Evolutionary conservation across 2,888 invertebrate genomes (phyloP).

Genomic region (Athalia rosae): DNA sequence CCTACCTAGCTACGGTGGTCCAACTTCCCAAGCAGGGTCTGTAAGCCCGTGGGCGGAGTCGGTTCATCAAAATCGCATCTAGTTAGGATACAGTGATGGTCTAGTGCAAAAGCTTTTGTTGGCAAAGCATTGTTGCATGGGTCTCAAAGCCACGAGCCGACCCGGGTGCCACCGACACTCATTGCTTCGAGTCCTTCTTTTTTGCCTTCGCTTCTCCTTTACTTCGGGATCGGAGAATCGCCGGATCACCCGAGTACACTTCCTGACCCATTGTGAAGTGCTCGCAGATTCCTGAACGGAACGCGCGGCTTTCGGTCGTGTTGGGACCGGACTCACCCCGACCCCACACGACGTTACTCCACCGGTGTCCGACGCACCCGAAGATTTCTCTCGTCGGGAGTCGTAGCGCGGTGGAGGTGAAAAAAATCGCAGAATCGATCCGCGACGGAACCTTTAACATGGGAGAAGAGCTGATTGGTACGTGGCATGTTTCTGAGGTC

Average conservation of each 20-base stretch:
- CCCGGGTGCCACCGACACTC: slow-evolving; percentile 46
- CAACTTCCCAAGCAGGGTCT: neutral
- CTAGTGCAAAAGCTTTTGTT: slow-evolving; percentile 61
- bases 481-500: slow-evolving; percentile 23
- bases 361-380: slow-evolving; percentile 35
- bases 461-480: neutral
- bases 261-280: slow-evolving; percentile 64
- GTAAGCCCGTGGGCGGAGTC: slow-evolving; percentile 54
- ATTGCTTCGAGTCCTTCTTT: slow-evolving; percentile 48
- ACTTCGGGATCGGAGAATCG: slow-evolving; percentile 58
- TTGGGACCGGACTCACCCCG: slow-evolving; percentile 57
- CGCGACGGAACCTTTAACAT: neutral
- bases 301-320: slow-evolving; percentile 15
- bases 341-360: slow-evolving; percentile 69
- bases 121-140: slow-evolving; percentile 60
- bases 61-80: slow-evolving; percentile 68
- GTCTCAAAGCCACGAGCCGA: slow-evolving; percentile 67
- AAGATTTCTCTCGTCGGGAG: neutral
- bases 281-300: slow-evolving; percentile 34
- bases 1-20: slow-evolving; percentile 2
- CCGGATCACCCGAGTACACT: slow-evolving; percentile 68
- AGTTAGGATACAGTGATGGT: slow-evolving; percentile 53
- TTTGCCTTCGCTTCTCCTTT: slow-evolving; percentile 49
- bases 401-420: too few species aligned
- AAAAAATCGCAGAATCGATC: too few species aligned